Percentiles rank a stretch among this genome's conserved stretches.
phyloP scores from a whole-genome alignment of 2,888 invertebrate species.

The Heliothis peltigera region DNA sequence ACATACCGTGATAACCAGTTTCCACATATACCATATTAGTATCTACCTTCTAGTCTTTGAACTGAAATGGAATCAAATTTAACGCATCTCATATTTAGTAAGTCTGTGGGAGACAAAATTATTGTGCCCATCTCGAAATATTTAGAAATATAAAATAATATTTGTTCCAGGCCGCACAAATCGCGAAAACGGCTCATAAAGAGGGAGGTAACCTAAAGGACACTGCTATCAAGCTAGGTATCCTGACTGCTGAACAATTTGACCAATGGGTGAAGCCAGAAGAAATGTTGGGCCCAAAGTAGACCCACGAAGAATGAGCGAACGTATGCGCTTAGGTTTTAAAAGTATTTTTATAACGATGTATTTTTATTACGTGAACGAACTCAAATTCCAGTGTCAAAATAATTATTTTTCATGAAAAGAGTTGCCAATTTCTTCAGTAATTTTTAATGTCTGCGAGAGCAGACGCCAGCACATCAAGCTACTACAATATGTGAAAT shows the following conservation, averaged over 20 bases:
- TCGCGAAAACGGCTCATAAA: conserved; percentile 98
- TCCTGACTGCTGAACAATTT: conserved; percentile 95
- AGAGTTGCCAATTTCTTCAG: background rate
- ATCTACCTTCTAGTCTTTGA: too few species aligned
- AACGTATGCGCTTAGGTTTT: background rate
- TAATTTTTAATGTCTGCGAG: background rate
- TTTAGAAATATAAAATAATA: background rate
- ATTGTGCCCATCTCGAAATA: too few species aligned
- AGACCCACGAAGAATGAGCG: conserved; percentile 62
- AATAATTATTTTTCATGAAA: background rate
- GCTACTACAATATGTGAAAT: too few species aligned
- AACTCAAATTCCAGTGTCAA: conserved; percentile 12
- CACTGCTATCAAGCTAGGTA: conserved; percentile 95
- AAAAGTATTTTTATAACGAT: conserved; percentile 1
- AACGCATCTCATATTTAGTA: too few species aligned
- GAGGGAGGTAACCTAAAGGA: conserved; percentile 96
- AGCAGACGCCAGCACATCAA: too few species aligned
- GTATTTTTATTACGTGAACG: background rate
- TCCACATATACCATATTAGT: too few species aligned
- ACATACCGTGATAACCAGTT: too few species aligned
- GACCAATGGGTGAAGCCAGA: conserved; percentile 97
- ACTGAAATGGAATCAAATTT: too few species aligned
- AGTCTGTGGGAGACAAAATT: too few species aligned
- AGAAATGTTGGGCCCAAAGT: conserved; percentile 96
- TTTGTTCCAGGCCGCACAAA: conserved; percentile 93